These are phyloP conservation scores for Drosophila melanogaster DNA, from an alignment of 1,140 invertebrate species.

Conservation along the genomic window Release_6_plus_ISO1_MT NT_037436.4:2796501-2797000, in stretches of 20 bases:
- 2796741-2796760: constrained; percentile 28
- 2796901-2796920: constrained; percentile 58
- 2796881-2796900: constrained; percentile 68
- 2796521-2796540: constrained; percentile 54
- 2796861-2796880: constrained; percentile 75
- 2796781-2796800: no score
- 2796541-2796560: constrained; percentile 61
- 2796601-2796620: constrained; percentile 83
- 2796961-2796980: constrained; percentile 63
- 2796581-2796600: constrained; percentile 77
- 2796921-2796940: constrained; percentile 71
- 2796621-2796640: constrained; percentile 75
- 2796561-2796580: constrained; percentile 83
- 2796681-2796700: constrained; percentile 23
- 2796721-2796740: constrained; percentile 33
- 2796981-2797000: constrained; percentile 80
- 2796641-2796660: constrained; percentile 82
- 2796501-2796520: constrained; percentile 60
- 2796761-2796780: constrained; percentile 28
- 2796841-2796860: constrained; percentile 34
- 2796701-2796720: constrained; percentile 10
- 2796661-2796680: constrained; percentile 80
- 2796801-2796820: neutral
- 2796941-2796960: constrained; percentile 74
- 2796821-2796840: constrained; percentile 6